Conservation (phyloP, 2,888 invertebrate genomes). For the Yponomeuta cagnagella region DNA sequence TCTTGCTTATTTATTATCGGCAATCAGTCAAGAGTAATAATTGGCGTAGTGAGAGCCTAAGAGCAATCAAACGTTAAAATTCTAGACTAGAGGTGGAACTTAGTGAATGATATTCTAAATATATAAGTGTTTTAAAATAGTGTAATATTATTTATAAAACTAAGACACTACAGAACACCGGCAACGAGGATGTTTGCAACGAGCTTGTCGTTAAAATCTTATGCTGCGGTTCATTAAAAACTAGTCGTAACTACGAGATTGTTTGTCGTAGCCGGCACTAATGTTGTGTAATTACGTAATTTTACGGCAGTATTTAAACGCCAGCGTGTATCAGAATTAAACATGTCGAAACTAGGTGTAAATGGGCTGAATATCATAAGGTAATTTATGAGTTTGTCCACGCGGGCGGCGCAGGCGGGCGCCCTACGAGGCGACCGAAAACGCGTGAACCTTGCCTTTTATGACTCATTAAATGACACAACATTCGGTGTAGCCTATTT, state of each 20-base stretch:
- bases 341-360: slow-evolving; percentile 41
- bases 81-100: background rate
- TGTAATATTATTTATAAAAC: background rate
- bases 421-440: slow-evolving; percentile 8
- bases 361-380: slow-evolving; percentile 33
- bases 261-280: slow-evolving; percentile 56
- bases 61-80: background rate
- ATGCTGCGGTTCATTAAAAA: slow-evolving; percentile 35
- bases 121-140: background rate
- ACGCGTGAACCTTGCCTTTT: slow-evolving; percentile 29
- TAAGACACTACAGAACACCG: background rate
- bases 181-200: background rate
- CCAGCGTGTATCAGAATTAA: slow-evolving; percentile 46
- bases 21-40: slow-evolving; percentile 37
- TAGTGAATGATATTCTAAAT: too few species aligned
- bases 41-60: slow-evolving; percentile 21
- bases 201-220: slow-evolving; percentile 9
- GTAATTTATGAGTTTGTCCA: slow-evolving; percentile 39
- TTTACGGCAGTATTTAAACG: slow-evolving; percentile 51
- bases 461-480: slow-evolving; percentile 35
- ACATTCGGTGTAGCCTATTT: slow-evolving; percentile 36
- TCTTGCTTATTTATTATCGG: slow-evolving; percentile 39
- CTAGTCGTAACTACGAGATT: slow-evolving; percentile 53
- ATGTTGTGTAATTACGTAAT: slow-evolving; percentile 63
- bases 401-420: slow-evolving; percentile 21